Conservation (phyloP, 1,140 invertebrate species). For the Drosophila insularis region DNA sequence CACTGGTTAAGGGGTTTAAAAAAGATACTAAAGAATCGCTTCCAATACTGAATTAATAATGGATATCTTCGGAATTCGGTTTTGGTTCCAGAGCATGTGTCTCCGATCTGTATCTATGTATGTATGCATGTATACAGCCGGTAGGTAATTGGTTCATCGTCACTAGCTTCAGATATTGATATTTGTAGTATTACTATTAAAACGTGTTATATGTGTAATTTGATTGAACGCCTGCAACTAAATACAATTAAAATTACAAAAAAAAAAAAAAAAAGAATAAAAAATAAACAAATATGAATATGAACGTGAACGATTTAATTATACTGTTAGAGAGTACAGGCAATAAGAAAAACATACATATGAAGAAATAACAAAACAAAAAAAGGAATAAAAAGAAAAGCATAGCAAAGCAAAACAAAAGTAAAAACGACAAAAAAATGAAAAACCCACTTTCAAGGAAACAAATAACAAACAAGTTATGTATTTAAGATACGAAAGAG, state of each 20-base stretch:
- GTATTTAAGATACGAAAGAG: slow-evolving; percentile 39
- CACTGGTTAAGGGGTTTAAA: neutral
- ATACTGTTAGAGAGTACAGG: slow-evolving; percentile 16
- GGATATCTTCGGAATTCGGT: slow-evolving; percentile 2
- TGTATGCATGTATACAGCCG: slow-evolving; percentile 12
- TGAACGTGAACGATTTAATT: slow-evolving; percentile 8
- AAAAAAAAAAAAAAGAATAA: slow-evolving; percentile 1
- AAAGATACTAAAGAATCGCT: neutral
- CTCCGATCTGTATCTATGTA: slow-evolving; percentile 9
- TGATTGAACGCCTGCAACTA: slow-evolving; percentile 34
- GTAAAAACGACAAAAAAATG: slow-evolving; percentile 12
- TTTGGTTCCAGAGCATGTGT: slow-evolving; percentile 6
- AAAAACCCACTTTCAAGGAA: neutral
- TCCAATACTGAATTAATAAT: neutral
- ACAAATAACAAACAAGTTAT: slow-evolving; percentile 31
- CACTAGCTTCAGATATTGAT: slow-evolving; percentile 20
- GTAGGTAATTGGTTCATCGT: slow-evolving; percentile 17
- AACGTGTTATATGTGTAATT: slow-evolving; percentile 39
- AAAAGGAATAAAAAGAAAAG: slow-evolving; percentile 2
- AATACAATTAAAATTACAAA: slow-evolving; percentile 19
- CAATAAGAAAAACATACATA: slow-evolving; percentile 17
- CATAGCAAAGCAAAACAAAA: slow-evolving; percentile 4
- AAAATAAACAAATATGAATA: slow-evolving; percentile 5
- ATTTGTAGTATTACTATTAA: slow-evolving; percentile 28
- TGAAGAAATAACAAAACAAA: slow-evolving; percentile 12